Evolutionary conservation across 2,797 vertebrate genomes (phyloP), one percentile per base, ranked within the genome.

Genomic region (Bradypus variegatus): DNA sequence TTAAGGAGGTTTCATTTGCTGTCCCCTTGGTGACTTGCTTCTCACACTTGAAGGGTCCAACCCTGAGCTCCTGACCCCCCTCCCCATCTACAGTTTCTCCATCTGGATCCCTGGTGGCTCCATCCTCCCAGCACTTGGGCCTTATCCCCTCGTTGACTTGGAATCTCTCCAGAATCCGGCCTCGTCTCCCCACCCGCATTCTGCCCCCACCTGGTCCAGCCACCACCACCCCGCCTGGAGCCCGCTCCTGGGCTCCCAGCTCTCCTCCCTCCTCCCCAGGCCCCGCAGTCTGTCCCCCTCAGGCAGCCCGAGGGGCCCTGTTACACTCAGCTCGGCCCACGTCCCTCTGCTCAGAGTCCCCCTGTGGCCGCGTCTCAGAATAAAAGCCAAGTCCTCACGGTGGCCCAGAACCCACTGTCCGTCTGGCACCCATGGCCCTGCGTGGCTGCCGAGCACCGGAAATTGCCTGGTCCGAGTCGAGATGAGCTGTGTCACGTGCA

Each of bases 71-170:
- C 78, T 16, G 2, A 38, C 18, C 13, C 25, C 8, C 4, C 29
- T 9, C 9, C 50, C 18, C 12, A 6, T 36, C 4, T 12, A 8
- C 55, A 38, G 21, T 10, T 10, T 69, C 38, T 5, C 31, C 16
- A 0, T 19, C 50, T 25, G 16, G 2, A 25, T 33, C 9, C 6
- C 18, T 3, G 9, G 45, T 21, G 6, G 18, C 16, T 25, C 33
- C 16, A 1, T n/a, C 27, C 36, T 84, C 38, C 48, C 58, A 19
- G 10, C 19, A 12, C 81, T 60, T 12, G 60, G 23, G 13, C 75
- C 45, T 58, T 16, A 19, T 58, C 58, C 58, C 21, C 58, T 73
- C 38, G 38, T 72, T 25, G 2, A 91, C 19, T n/a, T 15, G 2
- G 19, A 19, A 38, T 13, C 16, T 69, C 72, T 83, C 91, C 41